phyloP scores from a whole-genome alignment of 2,888 invertebrate species.

The Dexiosoma caninum region DNA sequence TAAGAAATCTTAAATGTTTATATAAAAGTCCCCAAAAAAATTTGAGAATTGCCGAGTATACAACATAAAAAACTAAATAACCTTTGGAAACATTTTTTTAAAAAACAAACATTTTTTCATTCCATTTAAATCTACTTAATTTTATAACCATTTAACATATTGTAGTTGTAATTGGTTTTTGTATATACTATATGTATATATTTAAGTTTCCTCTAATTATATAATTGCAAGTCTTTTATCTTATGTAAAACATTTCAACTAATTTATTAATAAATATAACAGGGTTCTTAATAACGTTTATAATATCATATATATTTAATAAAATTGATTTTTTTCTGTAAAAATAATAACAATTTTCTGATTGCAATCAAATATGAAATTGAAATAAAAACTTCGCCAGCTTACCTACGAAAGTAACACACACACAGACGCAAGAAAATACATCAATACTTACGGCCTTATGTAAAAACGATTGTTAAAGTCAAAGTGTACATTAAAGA shows the following conservation, averaged over 20 bases:
- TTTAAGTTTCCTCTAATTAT: conserved; percentile 41
- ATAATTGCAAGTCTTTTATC: conserved; percentile 58
- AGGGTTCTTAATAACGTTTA: conserved; percentile 2
- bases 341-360: not conserved
- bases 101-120: too few species aligned
- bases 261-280: conserved; percentile 31
- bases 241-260: conserved; percentile 42
- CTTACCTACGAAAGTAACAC: too few species aligned
- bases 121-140: not conserved
- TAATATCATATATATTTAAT: not conserved
- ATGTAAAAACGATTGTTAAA: too few species aligned
- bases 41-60: too few species aligned
- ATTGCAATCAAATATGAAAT: too few species aligned
- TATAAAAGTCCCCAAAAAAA: too few species aligned
- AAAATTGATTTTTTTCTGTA: not conserved
- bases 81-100: too few species aligned
- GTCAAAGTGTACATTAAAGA: too few species aligned
- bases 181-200: not conserved
- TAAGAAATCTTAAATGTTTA: too few species aligned
- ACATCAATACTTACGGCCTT: too few species aligned
- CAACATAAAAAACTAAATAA: too few species aligned
- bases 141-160: conserved; percentile 23
- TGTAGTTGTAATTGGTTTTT: not conserved
- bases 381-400: not conserved
- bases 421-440: too few species aligned